Evolutionary conservation across 2,888 invertebrate species (phyloP), one percentile per base, ranked within the genome.

Genomic region (Tenthredo livida): DNA sequence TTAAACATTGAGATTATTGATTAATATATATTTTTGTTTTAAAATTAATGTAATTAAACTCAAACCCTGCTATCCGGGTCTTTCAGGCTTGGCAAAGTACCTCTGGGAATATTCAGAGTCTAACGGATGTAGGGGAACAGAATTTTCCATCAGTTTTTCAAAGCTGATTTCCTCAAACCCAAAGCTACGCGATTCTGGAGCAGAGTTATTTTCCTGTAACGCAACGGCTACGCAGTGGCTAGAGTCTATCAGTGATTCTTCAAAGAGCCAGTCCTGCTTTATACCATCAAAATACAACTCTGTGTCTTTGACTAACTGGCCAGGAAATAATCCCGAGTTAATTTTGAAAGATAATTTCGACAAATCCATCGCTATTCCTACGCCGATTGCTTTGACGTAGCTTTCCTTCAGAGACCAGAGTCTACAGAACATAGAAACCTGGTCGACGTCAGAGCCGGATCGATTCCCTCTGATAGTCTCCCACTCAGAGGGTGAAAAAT

Each of bases 381-480:
- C 94, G 29, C 99, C 98, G 84, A 96, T 94, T 87, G 98, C 98
- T 94, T 99, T 99, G 0, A 98, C 97, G 92, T 98, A 98, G 91
- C 98, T 97, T 93, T 99, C 99, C 93, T 99, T 99, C 78, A 99
- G 94, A 89, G 98, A 97, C 99, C 99, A 99, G 90, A 97, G 95
- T 86, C 99, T 95, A 93, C 97, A 98, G 93, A 99, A 99, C 90
- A 96, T 96, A 21, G 94, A 94, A 54, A 98, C 94, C 92, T 97
- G 96, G n/a, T 96, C 95, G 33, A 91, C 90, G 88, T 97, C 96
- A 3, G 89, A 37, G n/a, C 89, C 89, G 77, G 93, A 94, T 15
- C 93, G 90, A 86, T 94, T 94, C 61, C 94, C 94, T 84, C 93
- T 94, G 87, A 99, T 97, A 83, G 95, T 95, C 0, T 91, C 91